These are phyloP conservation scores for Lutjanus erythropterus DNA, from an alignment of 2,113 vertebrate species.

Conservation along the genomic window DNA sequence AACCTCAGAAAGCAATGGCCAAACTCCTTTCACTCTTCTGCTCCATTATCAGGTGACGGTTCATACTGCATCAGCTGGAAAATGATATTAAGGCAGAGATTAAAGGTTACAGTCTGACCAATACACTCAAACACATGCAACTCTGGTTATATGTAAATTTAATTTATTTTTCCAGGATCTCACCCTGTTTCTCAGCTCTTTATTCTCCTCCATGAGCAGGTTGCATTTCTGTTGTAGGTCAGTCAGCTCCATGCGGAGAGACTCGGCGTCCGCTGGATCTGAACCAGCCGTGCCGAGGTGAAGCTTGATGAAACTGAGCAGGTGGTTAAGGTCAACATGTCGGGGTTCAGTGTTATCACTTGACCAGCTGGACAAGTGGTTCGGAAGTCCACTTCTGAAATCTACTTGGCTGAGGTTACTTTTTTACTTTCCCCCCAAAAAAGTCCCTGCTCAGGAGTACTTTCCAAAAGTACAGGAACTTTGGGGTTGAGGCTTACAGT, in stretches of 20 bases:
- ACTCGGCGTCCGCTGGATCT: slow-evolving; percentile 88
- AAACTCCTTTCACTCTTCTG: slow-evolving; percentile 73
- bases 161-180: neutral
- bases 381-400: no score
- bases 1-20: neutral
- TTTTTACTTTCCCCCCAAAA: no score
- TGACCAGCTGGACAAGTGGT: no score
- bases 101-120: neutral
- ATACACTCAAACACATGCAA: neutral
- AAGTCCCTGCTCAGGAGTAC: no score
- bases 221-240: slow-evolving; percentile 93
- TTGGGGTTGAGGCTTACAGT: no score
- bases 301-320: slow-evolving; percentile 92
- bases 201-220: slow-evolving; percentile 92
- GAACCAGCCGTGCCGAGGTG: slow-evolving; percentile 88
- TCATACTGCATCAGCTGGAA: slow-evolving; percentile 93
- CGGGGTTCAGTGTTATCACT: no score
- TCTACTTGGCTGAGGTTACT: no score
- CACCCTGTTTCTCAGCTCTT: slow-evolving; percentile 92
- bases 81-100: neutral
- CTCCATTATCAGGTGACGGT: slow-evolving; percentile 86
- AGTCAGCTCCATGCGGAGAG: slow-evolving; percentile 89
- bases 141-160: neutral
- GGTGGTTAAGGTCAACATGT: slow-evolving; percentile 80
- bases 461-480: no score